phyloP scores from a whole-genome alignment of 37 sponge, comb jelly and placozoan species.

The Petrosia ficiformis region DNA sequence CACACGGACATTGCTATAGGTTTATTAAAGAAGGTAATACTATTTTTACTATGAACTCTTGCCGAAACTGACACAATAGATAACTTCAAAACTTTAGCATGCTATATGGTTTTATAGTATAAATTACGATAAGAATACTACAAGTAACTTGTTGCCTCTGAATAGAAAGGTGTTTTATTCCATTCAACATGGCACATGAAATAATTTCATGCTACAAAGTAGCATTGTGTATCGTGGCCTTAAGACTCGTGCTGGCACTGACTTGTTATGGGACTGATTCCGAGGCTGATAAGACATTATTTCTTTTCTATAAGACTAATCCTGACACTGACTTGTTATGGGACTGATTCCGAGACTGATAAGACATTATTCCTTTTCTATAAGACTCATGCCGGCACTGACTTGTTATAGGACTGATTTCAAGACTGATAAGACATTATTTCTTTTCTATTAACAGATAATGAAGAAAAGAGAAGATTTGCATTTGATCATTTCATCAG shows the following conservation, averaged over 20 bases:
- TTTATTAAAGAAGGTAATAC: conserved; percentile 89
- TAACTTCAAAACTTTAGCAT: neutral
- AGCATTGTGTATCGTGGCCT: too few relatives aligned
- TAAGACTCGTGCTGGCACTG: too few relatives aligned
- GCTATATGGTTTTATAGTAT: neutral
- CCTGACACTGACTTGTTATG: too few relatives aligned
- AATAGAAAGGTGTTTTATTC: neutral
- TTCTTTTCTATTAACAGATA: conserved; percentile 28
- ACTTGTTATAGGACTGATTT: neutral
- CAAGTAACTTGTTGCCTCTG: too few relatives aligned
- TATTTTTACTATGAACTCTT: neutral
- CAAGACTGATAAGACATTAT: neutral
- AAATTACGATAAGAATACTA: neutral
- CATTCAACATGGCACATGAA: neutral
- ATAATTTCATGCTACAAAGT: too few relatives aligned
- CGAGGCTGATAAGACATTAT: too few relatives aligned
- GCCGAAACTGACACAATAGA: neutral
- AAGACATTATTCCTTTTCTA: neutral
- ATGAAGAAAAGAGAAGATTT: conserved; percentile 84
- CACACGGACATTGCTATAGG: conserved; percentile 90
- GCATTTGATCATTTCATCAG: conserved; percentile 86
- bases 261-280: too few relatives aligned
- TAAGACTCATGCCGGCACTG: too few relatives aligned
- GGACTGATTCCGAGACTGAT: too few relatives aligned
- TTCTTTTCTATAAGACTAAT: too few relatives aligned